Base-by-base conservation (phyloP, 2,888 invertebrate species). In the Orthosia gothica region DNA sequence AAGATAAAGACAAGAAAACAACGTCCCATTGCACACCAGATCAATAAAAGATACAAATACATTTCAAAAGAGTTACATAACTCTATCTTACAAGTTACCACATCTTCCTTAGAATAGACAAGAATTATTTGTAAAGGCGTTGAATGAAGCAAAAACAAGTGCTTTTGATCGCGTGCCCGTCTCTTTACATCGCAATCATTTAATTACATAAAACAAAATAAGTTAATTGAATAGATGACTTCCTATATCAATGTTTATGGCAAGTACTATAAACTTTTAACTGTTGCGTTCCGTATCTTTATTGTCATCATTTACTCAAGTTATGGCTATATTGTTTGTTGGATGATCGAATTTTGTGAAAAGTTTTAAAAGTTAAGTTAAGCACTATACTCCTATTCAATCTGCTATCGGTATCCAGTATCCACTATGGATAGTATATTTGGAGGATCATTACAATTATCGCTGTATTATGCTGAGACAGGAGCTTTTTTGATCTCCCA, bases 191-290 rank as follows among this genome's bases (percentile, higher is more conserved):
- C 64, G 79, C 85, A 84, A 87, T 74, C 74, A 62, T 79, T 82
- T 79, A 87, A 84, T 85, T 77, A 70, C 85, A 79, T 85, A 87
- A 85, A 85, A 86, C 80, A 74, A 82, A 85, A 85, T 75, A 81
- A 87, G 74, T 85, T 85, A 83, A 85, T 87, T 81, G 86, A 73
- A 63, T 70, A 70, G 74, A 87, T 81, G 76, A 83, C 85, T 86
- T 86, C 85, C 85, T 84, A 66, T 71, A 62, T 80, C 64, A 74
- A 61, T 69, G 12, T 65, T 65, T 20, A 20, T 54, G 58, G 49
- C 23, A 68, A 74, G 74, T 54, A 2, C 2, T 57, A 79, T 12
- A 0, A 1, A n/a, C 7, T 7, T 62, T 45, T 16, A 5, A 20
- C 0, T 45, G 11, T 45, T 20, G 49, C 16, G 76, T 84, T 82